Base-by-base conservation (phyloP, 2,113 vertebrate genomes). In the Empidonax alnorum region DNA sequence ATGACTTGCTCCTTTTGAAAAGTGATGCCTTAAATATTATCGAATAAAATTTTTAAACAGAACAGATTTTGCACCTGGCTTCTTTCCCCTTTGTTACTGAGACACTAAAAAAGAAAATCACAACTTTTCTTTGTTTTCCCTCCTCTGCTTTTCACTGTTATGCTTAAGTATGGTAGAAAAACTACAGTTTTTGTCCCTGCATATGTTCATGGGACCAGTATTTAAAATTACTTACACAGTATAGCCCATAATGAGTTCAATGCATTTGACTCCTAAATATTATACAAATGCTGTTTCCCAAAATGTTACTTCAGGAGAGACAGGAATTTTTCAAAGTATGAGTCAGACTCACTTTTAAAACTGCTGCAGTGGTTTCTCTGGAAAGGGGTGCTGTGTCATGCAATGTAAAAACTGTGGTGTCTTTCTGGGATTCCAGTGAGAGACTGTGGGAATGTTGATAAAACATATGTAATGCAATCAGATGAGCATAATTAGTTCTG, bases 21-120 rank as follows among this genome's bases (percentile, higher is more conserved):
- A 68, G 16, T 19, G 49, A 76, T 69, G n/a, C 39, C 53, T 79
- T 62, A 85, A 95, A 79, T 93, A 90, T 79, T 90, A 65, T 75
- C 69, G 87, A 87, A 89, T 89, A 78, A 92, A 53, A 46, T 10
- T 82, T 87, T 95, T 82, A 79, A 82, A 65, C 53, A 65, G 39
- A 91, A 75, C 49, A 87, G 58, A 53, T 87, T 95, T 91, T 93
- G 62, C 4, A 9, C n/a, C 76, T 93, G 78, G n/a, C 15, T 91
- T 56, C 25, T 83, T 79, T 83, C 22, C 11, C 5, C 3, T 78
- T 58, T 50, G 4, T 87, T 89, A 81, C 14, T 56, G 31, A 89
- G 62, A 68, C 31, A 67, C 7, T 31, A 78, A 56, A 74, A 85
- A 66, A 65, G 18, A 92, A 92, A 94, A 58, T 49, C 4, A 14